Evolutionary conservation across 2,113 vertebrate genomes (phyloP).

Genomic region (Ailuropoda melanoleuca): DNA sequence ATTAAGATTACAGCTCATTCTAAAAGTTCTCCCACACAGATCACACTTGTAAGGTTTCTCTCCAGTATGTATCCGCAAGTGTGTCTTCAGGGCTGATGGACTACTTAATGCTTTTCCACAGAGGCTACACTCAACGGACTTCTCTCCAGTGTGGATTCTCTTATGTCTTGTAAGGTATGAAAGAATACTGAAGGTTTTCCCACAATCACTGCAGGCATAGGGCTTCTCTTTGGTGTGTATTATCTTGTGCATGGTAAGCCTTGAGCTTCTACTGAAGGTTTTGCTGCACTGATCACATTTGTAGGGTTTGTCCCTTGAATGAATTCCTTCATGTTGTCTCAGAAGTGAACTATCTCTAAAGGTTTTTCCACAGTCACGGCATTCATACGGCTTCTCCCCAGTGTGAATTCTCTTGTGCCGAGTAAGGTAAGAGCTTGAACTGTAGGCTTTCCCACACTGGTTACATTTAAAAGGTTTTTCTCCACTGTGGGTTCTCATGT

Average conservation of each 20-base stretch:
- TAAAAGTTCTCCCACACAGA: constrained; percentile 60
- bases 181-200: constrained; percentile 48
- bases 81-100: constrained; percentile 41
- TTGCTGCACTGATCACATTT: neutral
- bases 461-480: constrained; percentile 3
- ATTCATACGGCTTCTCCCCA: neutral
- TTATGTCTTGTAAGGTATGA: constrained; percentile 50
- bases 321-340: constrained; percentile 5
- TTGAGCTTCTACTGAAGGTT: neutral
- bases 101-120: constrained; percentile 53
- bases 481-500: constrained; percentile 30
- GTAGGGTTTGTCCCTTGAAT: constrained; percentile 5
- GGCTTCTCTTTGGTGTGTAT: constrained; percentile 17
- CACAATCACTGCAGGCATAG: constrained; percentile 48
- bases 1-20: constrained; percentile 25
- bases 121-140: neutral
- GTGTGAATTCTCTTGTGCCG: constrained; percentile 21
- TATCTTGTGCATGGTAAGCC: neutral
- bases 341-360: constrained; percentile 17
- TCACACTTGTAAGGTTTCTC: constrained; percentile 59
- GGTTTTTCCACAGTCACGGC: neutral
- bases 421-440: neutral
- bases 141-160: constrained; percentile 53
- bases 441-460: constrained; percentile 28
- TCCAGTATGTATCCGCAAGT: constrained; percentile 55